phyloP scores from a whole-genome alignment of 2,797 vertebrate genomes.

The Melanotaenia nigrans region DNA sequence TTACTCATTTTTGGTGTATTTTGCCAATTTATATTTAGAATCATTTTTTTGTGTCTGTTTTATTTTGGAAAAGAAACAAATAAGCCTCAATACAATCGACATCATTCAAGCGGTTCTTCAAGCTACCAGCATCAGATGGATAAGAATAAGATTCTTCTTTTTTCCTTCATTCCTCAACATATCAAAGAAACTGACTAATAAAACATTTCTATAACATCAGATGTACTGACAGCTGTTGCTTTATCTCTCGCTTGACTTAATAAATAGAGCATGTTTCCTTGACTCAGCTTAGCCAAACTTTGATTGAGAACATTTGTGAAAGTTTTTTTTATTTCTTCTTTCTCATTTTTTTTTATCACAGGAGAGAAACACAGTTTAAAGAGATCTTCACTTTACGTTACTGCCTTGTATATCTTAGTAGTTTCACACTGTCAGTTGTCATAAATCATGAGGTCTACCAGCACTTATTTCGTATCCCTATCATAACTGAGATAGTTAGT shows the following conservation, averaged over 20 bases:
- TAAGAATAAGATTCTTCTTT: neutral
- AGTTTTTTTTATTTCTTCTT: constrained; percentile 11
- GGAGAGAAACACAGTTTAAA: constrained; percentile 32
- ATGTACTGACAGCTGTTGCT: constrained; percentile 36
- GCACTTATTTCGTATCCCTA: constrained; percentile 37
- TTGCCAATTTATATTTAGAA: neutral
- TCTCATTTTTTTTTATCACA: neutral
- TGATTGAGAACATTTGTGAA: constrained; percentile 44
- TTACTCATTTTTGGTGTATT: neutral
- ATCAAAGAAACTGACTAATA: neutral
- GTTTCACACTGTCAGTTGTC: constrained; percentile 42
- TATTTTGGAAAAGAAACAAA: neutral
- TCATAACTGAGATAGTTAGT: constrained; percentile 30
- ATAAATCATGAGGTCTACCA: constrained; percentile 42
- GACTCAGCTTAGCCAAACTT: constrained; percentile 12
- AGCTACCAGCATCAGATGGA: neutral
- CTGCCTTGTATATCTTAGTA: constrained; percentile 48
- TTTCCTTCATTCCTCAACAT: constrained; percentile 1
- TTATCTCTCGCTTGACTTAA: constrained; percentile 35
- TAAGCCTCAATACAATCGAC: neutral
- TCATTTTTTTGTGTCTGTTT: neutral
- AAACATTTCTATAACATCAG: neutral
- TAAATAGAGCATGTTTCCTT: constrained; percentile 20
- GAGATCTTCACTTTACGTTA: constrained; percentile 32
- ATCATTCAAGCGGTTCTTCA: neutral